Base-by-base conservation (phyloP, 2,113 vertebrate species). In the Carassius gibelio region DNA sequence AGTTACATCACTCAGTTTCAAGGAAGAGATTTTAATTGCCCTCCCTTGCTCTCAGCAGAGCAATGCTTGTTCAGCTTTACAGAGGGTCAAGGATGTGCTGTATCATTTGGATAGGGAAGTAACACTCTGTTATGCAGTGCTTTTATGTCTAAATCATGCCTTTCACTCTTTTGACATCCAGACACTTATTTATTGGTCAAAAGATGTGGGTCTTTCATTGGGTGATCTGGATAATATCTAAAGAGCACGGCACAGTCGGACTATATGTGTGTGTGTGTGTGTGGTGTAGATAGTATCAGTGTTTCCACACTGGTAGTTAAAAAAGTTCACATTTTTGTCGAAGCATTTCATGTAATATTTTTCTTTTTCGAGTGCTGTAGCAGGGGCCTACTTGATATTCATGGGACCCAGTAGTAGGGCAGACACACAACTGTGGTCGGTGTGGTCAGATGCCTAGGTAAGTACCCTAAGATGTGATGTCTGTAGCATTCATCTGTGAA, bases 41-140 rank as follows among this genome's bases (percentile, higher is more conserved):
- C n/a, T 26, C 42, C 15, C 34, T 81, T 81, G n/a, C n/a, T 23
- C n/a, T 26, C 7, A 17, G 38, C 23, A 5, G 45, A 52, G 45
- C 26, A 8, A 55, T 55, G 64, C 80, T 82, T 82, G 80, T 69
- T 69, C 64, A 82, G 80, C 64, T 69, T 69, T 69, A 81, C 61
- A 69, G 80, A 42, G 61, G 82, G 86, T 7, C 42, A 48, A 34
- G 81, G 82, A 89, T 90, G 88, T 89, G 77, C 7, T 55, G 77
- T 88, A 64, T 57, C 88, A 92, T 91, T 82, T 55, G 83, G 84
- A 4, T 3, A 71, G 57, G 81, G 17, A 61, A 23, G 26, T 77
- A 62, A 15, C 17, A 1, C 30, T n/a, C 48, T 8, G 26, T 19
- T 14, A 68, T 26, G 19, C 30, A 15, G 5, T 77, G 17, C 14